Conservation (phyloP, 1,140 invertebrate species). For the Acromyrmex charruanus region DNA sequence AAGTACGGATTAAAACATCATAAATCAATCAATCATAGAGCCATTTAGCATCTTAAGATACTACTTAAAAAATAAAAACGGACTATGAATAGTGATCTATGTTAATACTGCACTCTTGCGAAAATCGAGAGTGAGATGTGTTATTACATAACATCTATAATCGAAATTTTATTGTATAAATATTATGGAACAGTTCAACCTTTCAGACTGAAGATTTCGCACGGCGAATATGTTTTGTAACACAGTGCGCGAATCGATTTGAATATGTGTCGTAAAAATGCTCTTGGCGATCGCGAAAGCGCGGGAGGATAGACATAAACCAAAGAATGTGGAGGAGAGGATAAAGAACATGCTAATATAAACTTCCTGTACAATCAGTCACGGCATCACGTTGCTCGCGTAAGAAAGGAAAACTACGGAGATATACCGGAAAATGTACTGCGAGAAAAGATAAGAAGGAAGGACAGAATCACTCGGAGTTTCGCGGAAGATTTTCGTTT, state of each 20-base stretch:
- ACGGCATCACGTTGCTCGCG: conserved; percentile 74
- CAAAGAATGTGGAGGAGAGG: not conserved
- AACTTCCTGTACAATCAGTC: conserved; percentile 57
- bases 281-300: no score
- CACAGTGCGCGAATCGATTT: not conserved
- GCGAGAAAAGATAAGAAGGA: not conserved
- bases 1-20: no score
- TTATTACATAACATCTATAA: not conserved
- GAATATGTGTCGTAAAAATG: not conserved
- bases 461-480: not conserved
- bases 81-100: no score
- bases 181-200: not conserved
- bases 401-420: conserved; percentile 52
- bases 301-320: not conserved
- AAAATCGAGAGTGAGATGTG: not conserved
- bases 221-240: not conserved
- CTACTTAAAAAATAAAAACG: no score
- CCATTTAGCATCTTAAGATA: no score
- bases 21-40: no score
- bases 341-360: not conserved
- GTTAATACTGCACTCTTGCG: not conserved
- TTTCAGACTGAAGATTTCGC: conserved; percentile 36
- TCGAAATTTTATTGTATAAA: not conserved
- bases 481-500: not conserved
- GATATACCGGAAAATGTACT: not conserved